Conservation (phyloP, 37 sponge, comb jelly and placozoan species). For the Theonella swinhoei region DNA sequence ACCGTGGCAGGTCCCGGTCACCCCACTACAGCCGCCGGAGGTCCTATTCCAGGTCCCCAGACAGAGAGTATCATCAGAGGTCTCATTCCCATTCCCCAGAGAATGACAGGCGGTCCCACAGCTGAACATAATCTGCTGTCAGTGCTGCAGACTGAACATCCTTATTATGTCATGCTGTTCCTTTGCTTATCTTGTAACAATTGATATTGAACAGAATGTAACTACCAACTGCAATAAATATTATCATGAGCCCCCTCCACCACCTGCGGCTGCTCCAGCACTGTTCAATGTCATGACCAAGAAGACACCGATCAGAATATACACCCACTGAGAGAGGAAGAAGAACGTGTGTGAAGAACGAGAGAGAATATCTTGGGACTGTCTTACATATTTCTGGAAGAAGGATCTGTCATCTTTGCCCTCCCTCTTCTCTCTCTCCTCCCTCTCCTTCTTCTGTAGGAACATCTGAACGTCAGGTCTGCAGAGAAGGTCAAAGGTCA, state of each 20-base stretch:
- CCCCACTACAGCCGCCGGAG: not conserved
- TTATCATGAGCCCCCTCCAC: slow-evolving; percentile 6
- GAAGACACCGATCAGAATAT: slow-evolving; percentile 46
- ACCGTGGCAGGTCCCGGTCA: too few relatives aligned
- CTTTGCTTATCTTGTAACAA: too few relatives aligned
- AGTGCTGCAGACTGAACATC: too few relatives aligned
- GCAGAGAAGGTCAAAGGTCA: not conserved
- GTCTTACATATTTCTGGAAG: slow-evolving; percentile 70
- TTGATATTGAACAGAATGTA: too few relatives aligned
- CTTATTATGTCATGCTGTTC: too few relatives aligned
- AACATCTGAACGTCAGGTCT: slow-evolving; percentile 53
- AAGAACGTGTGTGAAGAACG: not conserved
- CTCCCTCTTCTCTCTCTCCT: slow-evolving; percentile 35
- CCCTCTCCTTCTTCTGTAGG: slow-evolving; percentile 46
- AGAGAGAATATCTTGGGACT: not conserved
- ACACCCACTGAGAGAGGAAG: slow-evolving; percentile 50
- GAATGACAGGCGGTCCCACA: not conserved
- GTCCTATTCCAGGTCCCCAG: not conserved
- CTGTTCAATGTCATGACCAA: slow-evolving; percentile 18
- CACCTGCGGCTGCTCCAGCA: slow-evolving; percentile 17
- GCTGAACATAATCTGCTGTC: too few relatives aligned
- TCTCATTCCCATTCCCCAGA: not conserved
- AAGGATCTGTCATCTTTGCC: slow-evolving; percentile 53
- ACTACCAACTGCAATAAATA: not conserved
- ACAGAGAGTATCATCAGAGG: not conserved